Evolutionary conservation across 2,888 invertebrate genomes (phyloP), one percentile per base, ranked within the genome.

Genomic region (Masnerella sp.): DNA sequence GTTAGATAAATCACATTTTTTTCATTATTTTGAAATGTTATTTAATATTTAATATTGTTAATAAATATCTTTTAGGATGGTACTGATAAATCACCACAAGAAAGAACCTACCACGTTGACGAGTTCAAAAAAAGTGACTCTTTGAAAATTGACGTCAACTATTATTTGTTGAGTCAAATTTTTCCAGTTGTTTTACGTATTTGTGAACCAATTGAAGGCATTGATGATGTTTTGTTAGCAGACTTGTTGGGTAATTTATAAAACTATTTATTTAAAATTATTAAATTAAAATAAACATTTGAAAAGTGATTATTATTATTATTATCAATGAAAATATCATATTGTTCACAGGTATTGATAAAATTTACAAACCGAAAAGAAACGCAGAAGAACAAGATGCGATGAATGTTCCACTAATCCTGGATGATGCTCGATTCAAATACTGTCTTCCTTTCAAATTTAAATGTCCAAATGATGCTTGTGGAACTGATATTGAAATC

Each of bases 161-260:
- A 99, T 88, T 99, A 99, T 88, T 89, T 99, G 77, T 91, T 95
- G 0, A 95, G 97, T 83, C 99, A 99, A 89, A 91, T 99, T 38
- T 97, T 98, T 87, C 99, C 99, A 0, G 98, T 99, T 0, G 94
- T 99, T 72, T 93, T 96, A 20, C 91, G 99, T 77, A 93, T 99
- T 83, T 96, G 97, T 84, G 97, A 97, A 77, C 98, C 98, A 0
- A 95, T 99, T 40, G 96, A 97, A 77, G 97, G 96, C 8, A 95
- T 96, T 76, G 98, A 98, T 88, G 92, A 95, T 1, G 94, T 94
- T 51, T 91, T 95, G 74, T 93, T 99, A 72, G 99, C 99, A 0
- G 93, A 95, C 82, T 94, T 94, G 84, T 90, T 99, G 64, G 98
- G 98, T 80, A 86, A 92, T 25, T 30, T 22, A 25, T 43, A 22